Evolutionary conservation across 1,140 invertebrate genomes (phyloP).

Genomic region (Scaptomyza hsui): DNA sequence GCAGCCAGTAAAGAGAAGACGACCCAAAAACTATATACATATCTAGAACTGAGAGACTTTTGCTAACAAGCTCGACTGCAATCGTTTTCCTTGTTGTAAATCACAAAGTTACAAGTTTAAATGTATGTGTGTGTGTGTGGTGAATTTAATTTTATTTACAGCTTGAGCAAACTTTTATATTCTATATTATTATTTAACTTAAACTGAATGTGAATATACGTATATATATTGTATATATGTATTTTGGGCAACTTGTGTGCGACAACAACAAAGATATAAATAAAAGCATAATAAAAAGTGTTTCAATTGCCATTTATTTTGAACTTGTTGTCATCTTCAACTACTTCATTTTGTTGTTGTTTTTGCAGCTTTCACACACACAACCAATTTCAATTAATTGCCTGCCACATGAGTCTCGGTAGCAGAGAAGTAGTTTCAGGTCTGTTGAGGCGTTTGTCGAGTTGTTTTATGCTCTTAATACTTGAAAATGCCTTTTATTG

Average conservation of each 20-base stretch:
- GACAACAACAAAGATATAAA: not conserved
- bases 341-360: slow-evolving; percentile 9
- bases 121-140: not conserved
- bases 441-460: slow-evolving; percentile 2
- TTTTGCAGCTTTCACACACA: slow-evolving; percentile 17
- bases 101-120: slow-evolving; percentile 77
- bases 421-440: not conserved
- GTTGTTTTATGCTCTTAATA: slow-evolving; percentile 27
- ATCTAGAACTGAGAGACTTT: slow-evolving; percentile 34
- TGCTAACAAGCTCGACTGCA: slow-evolving; percentile 61
- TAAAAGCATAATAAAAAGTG: slow-evolving; percentile 41
- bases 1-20: slow-evolving; percentile 50
- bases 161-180: slow-evolving; percentile 42
- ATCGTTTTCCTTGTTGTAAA: slow-evolving; percentile 66
- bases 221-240: slow-evolving; percentile 46
- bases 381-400: slow-evolving; percentile 68
- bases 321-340: slow-evolving; percentile 28
- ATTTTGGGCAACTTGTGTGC: slow-evolving; percentile 18
- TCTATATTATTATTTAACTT: slow-evolving; percentile 34
- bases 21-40: slow-evolving; percentile 12
- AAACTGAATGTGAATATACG: slow-evolving; percentile 37
- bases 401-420: slow-evolving; percentile 31
- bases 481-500: slow-evolving; percentile 45
- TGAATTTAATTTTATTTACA: slow-evolving; percentile 80
- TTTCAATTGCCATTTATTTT: slow-evolving; percentile 63